Evolutionary conservation across 2,797 vertebrate genomes (phyloP), one percentile per base, ranked within the genome.

Genomic region (Peromyscus melanophrys): DNA sequence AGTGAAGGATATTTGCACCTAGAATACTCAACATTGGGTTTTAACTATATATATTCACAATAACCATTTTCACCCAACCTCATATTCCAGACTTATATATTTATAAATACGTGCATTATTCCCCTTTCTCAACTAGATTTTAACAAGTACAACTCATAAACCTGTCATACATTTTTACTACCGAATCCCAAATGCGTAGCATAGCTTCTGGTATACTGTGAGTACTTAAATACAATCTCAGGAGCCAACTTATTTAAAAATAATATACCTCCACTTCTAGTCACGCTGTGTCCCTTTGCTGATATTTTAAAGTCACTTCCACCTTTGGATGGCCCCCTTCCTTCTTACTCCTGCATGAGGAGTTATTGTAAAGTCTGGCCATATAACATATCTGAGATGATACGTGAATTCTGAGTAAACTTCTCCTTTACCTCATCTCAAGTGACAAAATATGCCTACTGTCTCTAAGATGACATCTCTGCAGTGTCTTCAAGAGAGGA

Each of bases 331-430:
- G 52, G 6, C n/a, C 14, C 87, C 0, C 31, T 94, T 11, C 12
- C 13, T 23, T 91, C 0, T 52, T 94, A 0, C 43, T 97, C 31
- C 49, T 92, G 11, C 27, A 57, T 73, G 10, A 96, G 23, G 7
- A 69, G 37, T 31, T 16, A 43, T 2, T 90, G 31, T 63, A 84
- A 21, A 37, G 9, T 49, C 80, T 5, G 8, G 31, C 37, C 37
- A 46, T 81, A 61, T 16, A 40, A 57, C 49, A 84, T 89, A 59
- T 92, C n/a, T 75, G 76, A 84, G 81, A 94, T 34, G 4, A 91
- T 63, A 73, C 27, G 19, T 57, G 25, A n/a, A 46, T 67, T 29
- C 19, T 12, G 6, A 86, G 46, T 8, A 61, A 91, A 6, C 2
- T 29, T 76, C 69, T 78, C 40, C 14, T 69, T 94, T 40, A 25